Percentiles rank a stretch among this genome's conserved stretches.
These are phyloP conservation scores for Catharus fuscescens DNA, from an alignment of 2,113 vertebrate genomes.

Conservation along the genomic window DNA sequence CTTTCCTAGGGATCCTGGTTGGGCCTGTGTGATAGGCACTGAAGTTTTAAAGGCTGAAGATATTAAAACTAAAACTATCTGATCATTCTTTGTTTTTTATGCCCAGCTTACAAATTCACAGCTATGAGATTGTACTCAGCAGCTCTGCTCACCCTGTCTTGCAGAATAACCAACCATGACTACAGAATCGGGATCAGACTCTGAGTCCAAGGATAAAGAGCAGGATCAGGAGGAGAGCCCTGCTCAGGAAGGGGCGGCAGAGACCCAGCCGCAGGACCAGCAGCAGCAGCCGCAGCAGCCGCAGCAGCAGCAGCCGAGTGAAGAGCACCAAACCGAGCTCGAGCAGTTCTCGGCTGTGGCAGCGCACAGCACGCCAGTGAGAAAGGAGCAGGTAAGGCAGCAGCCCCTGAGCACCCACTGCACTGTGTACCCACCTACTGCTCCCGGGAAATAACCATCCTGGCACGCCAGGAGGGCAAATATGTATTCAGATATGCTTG, in stretches of 20 bases:
- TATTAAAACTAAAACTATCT: neutral
- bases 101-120: neutral
- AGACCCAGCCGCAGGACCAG: slow-evolving; percentile 12
- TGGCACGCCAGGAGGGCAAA: neutral
- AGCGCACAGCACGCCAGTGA: slow-evolving; percentile 85
- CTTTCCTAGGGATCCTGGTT: neutral
- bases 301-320: neutral
- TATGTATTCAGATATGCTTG: rapidly evolving
- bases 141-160: slow-evolving; percentile 6
- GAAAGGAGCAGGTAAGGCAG: slow-evolving; percentile 72
- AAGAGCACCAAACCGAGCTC: slow-evolving; percentile 68
- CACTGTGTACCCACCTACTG: rapidly evolving
- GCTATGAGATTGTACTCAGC: neutral
- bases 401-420: rapidly evolving
- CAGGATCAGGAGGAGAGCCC: slow-evolving; percentile 79
- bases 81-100: neutral
- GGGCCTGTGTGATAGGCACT: neutral
- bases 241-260: slow-evolving; percentile 46
- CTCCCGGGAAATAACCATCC: neutral
- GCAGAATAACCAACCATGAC: slow-evolving; percentile 94
- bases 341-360: slow-evolving; percentile 83
- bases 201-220: slow-evolving; percentile 85
- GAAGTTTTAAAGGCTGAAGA: neutral
- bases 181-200: slow-evolving; percentile 89
- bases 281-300: slow-evolving; percentile 55